These are phyloP conservation scores for Microchirus variegatus DNA, from an alignment of 2,797 vertebrate species.

Conservation along the genomic window DNA sequence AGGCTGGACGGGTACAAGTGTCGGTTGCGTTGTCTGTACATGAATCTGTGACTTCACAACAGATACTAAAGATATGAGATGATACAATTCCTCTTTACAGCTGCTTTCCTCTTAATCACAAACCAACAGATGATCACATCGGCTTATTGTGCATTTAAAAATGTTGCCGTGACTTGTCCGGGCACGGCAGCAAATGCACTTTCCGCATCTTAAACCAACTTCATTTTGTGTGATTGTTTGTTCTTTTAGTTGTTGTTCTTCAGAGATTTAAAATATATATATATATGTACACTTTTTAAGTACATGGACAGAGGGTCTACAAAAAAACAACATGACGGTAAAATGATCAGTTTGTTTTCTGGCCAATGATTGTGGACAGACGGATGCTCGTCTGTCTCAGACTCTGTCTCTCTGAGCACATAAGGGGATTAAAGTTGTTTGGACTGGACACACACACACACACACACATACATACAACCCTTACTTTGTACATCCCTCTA, in stretches of 20 bases:
- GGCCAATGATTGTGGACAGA: constrained; percentile 47
- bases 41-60: neutral
- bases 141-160: too few relatives aligned
- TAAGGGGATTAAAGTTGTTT: constrained; percentile 75
- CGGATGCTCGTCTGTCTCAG: constrained; percentile 57
- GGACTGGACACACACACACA: constrained; percentile 27
- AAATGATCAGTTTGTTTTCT: constrained; percentile 23
- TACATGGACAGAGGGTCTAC: too few relatives aligned
- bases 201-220: too few relatives aligned
- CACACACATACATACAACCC: constrained; percentile 18
- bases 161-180: too few relatives aligned
- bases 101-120: too few relatives aligned
- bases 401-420: constrained; percentile 68
- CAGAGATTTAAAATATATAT: too few relatives aligned
- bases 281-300: too few relatives aligned
- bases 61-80: neutral
- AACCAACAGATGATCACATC: neutral
- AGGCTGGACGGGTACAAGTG: neutral
- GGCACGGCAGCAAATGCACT: too few relatives aligned
- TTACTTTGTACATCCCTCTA: neutral
- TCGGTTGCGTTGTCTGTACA: constrained; percentile 21
- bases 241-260: too few relatives aligned
- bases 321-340: constrained; percentile 3
- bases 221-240: too few relatives aligned
- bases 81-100: too few relatives aligned